phyloP scores from a whole-genome alignment of 2,797 vertebrate genomes.

The Columba guinea region DNA sequence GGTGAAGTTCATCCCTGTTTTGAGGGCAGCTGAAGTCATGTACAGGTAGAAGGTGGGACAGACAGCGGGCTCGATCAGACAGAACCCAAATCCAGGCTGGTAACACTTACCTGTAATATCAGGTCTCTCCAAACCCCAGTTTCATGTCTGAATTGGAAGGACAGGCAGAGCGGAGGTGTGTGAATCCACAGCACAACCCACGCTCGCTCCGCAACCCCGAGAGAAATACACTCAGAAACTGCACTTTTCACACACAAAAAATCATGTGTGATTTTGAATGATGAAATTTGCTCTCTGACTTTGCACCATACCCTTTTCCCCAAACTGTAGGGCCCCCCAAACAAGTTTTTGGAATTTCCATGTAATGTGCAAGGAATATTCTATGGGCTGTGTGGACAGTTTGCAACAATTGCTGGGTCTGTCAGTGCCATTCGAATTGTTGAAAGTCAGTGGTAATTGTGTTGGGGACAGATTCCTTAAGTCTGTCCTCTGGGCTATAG shows the following conservation, averaged over 20 bases:
- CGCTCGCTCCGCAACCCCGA: accelerated
- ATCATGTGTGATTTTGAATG: accelerated
- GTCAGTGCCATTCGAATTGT: background rate
- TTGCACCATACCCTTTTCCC: background rate
- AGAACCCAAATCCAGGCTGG: background rate
- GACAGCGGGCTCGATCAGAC: background rate
- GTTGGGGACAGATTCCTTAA: background rate
- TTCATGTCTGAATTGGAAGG: background rate
- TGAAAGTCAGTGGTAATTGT: background rate
- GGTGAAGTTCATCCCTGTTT: background rate
- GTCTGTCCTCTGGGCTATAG: background rate
- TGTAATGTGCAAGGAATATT: background rate
- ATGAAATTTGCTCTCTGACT: background rate
- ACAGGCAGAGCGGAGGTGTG: too few relatives aligned
- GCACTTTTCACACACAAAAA: background rate
- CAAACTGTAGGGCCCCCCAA: background rate
- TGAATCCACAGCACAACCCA: background rate
- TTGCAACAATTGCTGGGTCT: background rate
- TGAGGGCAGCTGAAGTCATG: background rate
- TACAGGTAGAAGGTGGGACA: background rate
- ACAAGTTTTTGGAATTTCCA: background rate
- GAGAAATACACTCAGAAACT: background rate
- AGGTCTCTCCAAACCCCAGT: background rate
- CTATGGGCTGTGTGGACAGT: background rate
- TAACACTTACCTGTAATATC: background rate